A percentile compares a stretch with the other conserved stretches of the same genome.
phyloP scores from a whole-genome alignment of 2,888 invertebrate species.

The Lymantria monacha region DNA sequence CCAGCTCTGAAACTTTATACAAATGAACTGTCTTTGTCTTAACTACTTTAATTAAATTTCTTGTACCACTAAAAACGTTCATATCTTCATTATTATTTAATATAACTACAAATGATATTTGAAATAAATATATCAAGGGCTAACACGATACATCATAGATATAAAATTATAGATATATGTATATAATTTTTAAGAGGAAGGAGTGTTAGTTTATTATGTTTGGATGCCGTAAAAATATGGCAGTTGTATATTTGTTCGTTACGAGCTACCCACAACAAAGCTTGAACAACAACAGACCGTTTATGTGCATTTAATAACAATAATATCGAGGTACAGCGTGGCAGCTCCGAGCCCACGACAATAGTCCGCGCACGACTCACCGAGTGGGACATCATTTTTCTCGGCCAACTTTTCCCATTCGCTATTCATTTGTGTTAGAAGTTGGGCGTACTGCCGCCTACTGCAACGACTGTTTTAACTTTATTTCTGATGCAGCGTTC shows the following conservation, averaged over 20 bases:
- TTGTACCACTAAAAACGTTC: constrained; percentile 17
- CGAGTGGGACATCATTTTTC: constrained; percentile 80
- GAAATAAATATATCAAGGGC: too few species aligned
- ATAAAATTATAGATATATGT: not conserved
- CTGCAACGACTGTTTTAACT: constrained; percentile 81
- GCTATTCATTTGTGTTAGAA: constrained; percentile 83
- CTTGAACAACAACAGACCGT: constrained; percentile 41
- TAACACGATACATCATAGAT: not conserved
- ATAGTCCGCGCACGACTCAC: constrained; percentile 52
- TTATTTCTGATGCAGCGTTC: constrained; percentile 82
- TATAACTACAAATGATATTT: too few species aligned
- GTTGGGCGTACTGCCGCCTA: constrained; percentile 73
- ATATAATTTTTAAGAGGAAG: not conserved
- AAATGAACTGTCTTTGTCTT: constrained; percentile 59
- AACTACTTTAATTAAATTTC: constrained; percentile 43
- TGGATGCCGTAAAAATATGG: constrained; percentile 10
- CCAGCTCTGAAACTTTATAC: constrained; percentile 66
- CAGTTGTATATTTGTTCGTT: constrained; percentile 18
- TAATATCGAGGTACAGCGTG: constrained; percentile 63
- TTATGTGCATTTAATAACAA: constrained; percentile 68
- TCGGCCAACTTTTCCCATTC: constrained; percentile 80
- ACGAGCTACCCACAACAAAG: constrained; percentile 27
- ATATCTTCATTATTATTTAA: not conserved
- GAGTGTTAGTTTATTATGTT: not conserved
- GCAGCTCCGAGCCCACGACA: constrained; percentile 54